These are phyloP conservation scores for Metalampra italica DNA, from an alignment of 2,888 invertebrate genomes.

Conservation along the genomic window DNA sequence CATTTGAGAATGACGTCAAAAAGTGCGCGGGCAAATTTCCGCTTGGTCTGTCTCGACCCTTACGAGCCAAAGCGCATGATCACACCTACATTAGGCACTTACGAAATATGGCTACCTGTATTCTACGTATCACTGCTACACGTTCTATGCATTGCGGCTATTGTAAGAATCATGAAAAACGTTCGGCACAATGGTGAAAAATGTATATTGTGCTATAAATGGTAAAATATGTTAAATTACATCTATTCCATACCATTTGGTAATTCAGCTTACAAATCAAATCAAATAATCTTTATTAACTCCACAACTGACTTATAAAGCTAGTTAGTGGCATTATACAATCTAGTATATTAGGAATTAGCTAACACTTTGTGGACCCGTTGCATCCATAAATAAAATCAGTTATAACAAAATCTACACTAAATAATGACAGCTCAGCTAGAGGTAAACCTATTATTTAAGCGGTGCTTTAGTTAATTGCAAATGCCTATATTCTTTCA, in stretches of 20 bases:
- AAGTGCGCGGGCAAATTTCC: too few relatives aligned
- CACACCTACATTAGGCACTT: neutral
- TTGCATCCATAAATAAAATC: conserved; percentile 19
- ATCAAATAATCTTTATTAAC: too few relatives aligned
- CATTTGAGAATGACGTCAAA: too few relatives aligned
- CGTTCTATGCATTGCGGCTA: too few relatives aligned
- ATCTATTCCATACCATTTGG: conserved; percentile 11
- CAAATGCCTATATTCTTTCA: too few relatives aligned
- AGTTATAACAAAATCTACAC: conserved; percentile 18
- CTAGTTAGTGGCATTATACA: too few relatives aligned
- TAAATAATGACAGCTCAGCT: neutral
- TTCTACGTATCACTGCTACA: neutral
- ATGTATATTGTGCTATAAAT: conserved; percentile 11
- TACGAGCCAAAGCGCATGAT: too few relatives aligned
- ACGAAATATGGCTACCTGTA: neutral
- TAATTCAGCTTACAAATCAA: conserved; percentile 18
- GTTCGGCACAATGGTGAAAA: neutral
- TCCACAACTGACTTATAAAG: too few relatives aligned
- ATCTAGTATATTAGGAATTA: conserved; percentile 25
- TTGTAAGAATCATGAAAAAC: too few relatives aligned
- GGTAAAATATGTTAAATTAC: conserved; percentile 4
- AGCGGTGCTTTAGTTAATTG: neutral
- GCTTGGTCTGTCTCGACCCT: too few relatives aligned
- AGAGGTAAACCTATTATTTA: neutral
- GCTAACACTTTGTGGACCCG: conserved; percentile 24